Conservation (phyloP, 2,797 vertebrate genomes). For the Peromyscus nudipes region DNA sequence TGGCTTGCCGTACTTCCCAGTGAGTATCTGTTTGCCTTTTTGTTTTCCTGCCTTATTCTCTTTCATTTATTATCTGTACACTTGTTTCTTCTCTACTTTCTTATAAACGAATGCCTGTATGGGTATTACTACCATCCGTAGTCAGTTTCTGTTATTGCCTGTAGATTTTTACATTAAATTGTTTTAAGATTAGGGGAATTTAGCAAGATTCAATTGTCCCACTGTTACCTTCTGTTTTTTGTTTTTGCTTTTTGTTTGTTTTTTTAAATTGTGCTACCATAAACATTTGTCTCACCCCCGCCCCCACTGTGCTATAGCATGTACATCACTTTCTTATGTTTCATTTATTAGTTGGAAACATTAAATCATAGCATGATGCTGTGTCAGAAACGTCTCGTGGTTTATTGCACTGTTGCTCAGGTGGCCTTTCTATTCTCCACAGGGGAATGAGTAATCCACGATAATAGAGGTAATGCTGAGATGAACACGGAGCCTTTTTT, state of each 20-base stretch:
- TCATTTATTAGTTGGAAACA: slow-evolving; percentile 22
- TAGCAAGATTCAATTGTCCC: not conserved
- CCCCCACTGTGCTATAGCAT: not conserved
- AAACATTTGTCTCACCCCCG: not conserved
- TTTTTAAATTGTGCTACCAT: not conserved
- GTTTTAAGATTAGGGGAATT: slow-evolving; percentile 13
- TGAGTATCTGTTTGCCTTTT: not conserved
- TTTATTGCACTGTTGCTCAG: slow-evolving; percentile 10
- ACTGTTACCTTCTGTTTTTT: not conserved
- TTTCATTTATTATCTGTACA: not conserved
- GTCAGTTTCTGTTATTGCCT: not conserved
- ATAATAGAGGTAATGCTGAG: not conserved
- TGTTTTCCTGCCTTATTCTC: not conserved
- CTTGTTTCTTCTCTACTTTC: not conserved
- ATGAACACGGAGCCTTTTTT: not conserved
- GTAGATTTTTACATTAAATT: not conserved
- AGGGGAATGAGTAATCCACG: not conserved
- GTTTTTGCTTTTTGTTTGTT: not conserved
- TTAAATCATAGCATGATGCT: not conserved
- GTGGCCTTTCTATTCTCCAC: not conserved
- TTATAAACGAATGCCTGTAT: not conserved
- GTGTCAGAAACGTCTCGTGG: not conserved
- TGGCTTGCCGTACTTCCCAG: not conserved
- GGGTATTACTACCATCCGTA: not conserved
- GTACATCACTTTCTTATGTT: not conserved